Conservation (phyloP, 1,140 invertebrate species). For the Ceratina calcarata region DNA sequence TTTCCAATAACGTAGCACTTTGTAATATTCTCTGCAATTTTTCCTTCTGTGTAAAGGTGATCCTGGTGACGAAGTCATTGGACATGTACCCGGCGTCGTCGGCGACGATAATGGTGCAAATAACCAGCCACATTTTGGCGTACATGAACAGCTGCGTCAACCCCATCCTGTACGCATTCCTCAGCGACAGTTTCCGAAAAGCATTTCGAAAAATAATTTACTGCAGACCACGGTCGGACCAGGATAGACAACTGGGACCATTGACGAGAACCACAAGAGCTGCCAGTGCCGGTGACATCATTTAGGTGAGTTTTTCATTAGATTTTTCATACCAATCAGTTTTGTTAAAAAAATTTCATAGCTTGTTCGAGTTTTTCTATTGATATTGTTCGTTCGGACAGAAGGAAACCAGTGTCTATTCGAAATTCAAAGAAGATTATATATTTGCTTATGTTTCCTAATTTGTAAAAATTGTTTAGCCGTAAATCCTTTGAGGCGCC, state of each 20-base stretch:
- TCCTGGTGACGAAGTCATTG: slow-evolving; percentile 89
- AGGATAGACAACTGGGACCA: slow-evolving; percentile 69
- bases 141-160: slow-evolving; percentile 98
- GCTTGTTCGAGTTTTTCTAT: too few relatives aligned
- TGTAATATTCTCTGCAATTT: neutral
- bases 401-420: too few relatives aligned
- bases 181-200: slow-evolving; percentile 93
- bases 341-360: neutral
- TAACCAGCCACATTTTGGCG: slow-evolving; percentile 93
- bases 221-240: slow-evolving; percentile 71
- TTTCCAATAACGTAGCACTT: neutral
- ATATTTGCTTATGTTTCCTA: too few relatives aligned
- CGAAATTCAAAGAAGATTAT: too few relatives aligned
- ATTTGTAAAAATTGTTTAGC: neutral
- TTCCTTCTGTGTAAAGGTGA: slow-evolving; percentile 81
- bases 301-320: slow-evolving; percentile 70
- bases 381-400: too few relatives aligned
- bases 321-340: neutral
- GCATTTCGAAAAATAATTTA: slow-evolving; percentile 88
- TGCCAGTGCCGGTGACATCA: slow-evolving; percentile 74
- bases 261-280: slow-evolving; percentile 75
- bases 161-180: slow-evolving; percentile 96
- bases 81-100: slow-evolving; percentile 84
- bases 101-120: slow-evolving; percentile 87
- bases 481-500: too few relatives aligned